A percentile compares a stretch with the other conserved stretches of the same genome.
Conservation (phyloP, 2,113 vertebrate genomes). For the Elgaria multicarinata region DNA sequence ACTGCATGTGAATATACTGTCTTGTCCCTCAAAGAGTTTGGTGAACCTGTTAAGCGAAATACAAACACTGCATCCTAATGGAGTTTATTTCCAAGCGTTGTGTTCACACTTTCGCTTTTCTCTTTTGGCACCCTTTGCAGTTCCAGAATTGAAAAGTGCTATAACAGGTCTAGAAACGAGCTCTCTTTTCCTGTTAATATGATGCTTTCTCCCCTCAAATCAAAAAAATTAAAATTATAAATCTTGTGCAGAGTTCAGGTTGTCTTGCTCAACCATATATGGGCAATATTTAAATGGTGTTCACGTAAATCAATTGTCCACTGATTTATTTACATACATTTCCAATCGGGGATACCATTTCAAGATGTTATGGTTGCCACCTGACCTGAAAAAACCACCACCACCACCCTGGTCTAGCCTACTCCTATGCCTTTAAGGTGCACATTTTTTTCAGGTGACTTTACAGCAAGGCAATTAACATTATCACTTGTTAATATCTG, state of each 20-base stretch:
- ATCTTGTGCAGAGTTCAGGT: neutral
- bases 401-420: neutral
- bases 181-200: conserved; percentile 41
- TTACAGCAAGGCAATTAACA: neutral
- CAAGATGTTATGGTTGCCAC: neutral
- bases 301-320: neutral
- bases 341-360: neutral
- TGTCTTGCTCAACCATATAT: neutral
- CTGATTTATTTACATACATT: neutral
- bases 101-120: neutral
- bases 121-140: conserved; percentile 54
- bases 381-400: neutral
- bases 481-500: neutral
- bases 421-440: neutral
- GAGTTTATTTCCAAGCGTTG: conserved; percentile 61
- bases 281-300: neutral
- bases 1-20: conserved; percentile 28
- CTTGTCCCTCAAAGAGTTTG: conserved; percentile 40
- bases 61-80: conserved; percentile 74
- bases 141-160: conserved; percentile 66
- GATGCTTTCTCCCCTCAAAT: conserved; percentile 4
- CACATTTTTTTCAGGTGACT: neutral
- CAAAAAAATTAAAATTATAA: neutral
- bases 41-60: conserved; percentile 20
- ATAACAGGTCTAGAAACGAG: conserved; percentile 53